phyloP scores from a whole-genome alignment of 92 coral and sea anemone genomes.

The Porites evermanni region DNA sequence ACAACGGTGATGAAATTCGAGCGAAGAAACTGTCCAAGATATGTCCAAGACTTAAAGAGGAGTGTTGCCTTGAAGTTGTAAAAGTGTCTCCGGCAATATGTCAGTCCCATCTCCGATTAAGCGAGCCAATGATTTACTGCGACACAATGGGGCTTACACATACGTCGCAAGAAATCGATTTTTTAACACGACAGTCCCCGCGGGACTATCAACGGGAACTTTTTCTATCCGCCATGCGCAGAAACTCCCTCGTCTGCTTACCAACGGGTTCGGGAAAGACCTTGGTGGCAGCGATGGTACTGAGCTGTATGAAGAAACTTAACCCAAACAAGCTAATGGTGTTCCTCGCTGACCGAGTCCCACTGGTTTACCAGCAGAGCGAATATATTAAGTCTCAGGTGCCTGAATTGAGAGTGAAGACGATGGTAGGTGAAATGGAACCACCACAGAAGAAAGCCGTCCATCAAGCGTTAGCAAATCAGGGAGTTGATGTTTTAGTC shows the following conservation, averaged over 20 bases:
- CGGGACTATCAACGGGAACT: conserved; percentile 89
- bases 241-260: conserved; percentile 85
- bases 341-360: conserved; percentile 85
- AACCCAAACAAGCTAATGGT: conserved; percentile 88
- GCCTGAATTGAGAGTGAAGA: conserved; percentile 62
- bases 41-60: conserved; percentile 32
- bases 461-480: conserved; percentile 58
- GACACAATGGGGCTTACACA: conserved; percentile 68
- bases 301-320: conserved; percentile 90
- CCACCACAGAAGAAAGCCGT: conserved; percentile 38
- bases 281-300: conserved; percentile 90
- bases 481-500: conserved; percentile 78
- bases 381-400: conserved; percentile 76
- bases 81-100: conserved; percentile 5
- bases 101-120: not conserved
- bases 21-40: conserved; percentile 62
- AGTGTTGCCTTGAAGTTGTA: conserved; percentile 65
- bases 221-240: conserved; percentile 74
- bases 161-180: conserved; percentile 49
- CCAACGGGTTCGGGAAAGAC: conserved; percentile 99
- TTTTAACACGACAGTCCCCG: conserved; percentile 71
- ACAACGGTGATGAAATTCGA: conserved; percentile 37
- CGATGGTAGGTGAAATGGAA: conserved; percentile 74
- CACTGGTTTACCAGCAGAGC: conserved; percentile 89
- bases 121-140: conserved; percentile 73